These are phyloP conservation scores for Drosophila equinoxialis DNA, from an alignment of 1,140 invertebrate genomes.

Conservation along the genomic window DNA sequence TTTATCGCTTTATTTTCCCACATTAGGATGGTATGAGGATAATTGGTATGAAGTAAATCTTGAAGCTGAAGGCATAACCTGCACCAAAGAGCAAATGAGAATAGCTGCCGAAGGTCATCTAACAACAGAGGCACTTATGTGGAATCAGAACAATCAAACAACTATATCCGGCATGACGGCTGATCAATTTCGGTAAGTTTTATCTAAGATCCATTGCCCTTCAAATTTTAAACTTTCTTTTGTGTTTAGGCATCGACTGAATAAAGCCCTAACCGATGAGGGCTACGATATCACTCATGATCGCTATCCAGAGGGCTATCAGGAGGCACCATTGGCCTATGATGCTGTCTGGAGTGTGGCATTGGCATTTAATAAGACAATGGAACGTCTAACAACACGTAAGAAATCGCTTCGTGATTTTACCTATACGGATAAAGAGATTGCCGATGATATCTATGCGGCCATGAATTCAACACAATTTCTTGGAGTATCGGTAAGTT, in stretches of 20 bases:
- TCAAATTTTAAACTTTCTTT: too few relatives aligned
- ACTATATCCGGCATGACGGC: constrained; percentile 97
- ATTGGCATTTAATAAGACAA: constrained; percentile 98
- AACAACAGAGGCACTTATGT: constrained; percentile 99
- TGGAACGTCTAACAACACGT: constrained; percentile 91
- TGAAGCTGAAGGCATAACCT: constrained; percentile 95
- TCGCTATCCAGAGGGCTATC: constrained; percentile 96
- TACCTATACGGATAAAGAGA: constrained; percentile 97
- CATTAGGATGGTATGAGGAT: constrained; percentile 98
- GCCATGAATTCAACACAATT: constrained; percentile 99
- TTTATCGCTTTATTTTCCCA: too few relatives aligned
- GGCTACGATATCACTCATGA: constrained; percentile 92
- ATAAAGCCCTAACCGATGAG: constrained; percentile 89
- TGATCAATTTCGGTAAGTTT: constrained; percentile 87
- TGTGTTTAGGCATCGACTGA: constrained; percentile 88
- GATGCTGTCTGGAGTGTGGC: constrained; percentile 99
- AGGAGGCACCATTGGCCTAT: constrained; percentile 98
- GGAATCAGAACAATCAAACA: constrained; percentile 95
- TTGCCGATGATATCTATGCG: constrained; percentile 97
- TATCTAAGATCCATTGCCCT: not conserved
- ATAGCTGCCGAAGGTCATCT: constrained; percentile 97
- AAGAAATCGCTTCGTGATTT: constrained; percentile 96
- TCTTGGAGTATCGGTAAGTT: constrained; percentile 96
- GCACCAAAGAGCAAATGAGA: constrained; percentile 96
- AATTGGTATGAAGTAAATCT: constrained; percentile 97